These are phyloP conservation scores for Platysteira castanea DNA, from an alignment of 2,113 vertebrate genomes.

Conservation along the genomic window DNA sequence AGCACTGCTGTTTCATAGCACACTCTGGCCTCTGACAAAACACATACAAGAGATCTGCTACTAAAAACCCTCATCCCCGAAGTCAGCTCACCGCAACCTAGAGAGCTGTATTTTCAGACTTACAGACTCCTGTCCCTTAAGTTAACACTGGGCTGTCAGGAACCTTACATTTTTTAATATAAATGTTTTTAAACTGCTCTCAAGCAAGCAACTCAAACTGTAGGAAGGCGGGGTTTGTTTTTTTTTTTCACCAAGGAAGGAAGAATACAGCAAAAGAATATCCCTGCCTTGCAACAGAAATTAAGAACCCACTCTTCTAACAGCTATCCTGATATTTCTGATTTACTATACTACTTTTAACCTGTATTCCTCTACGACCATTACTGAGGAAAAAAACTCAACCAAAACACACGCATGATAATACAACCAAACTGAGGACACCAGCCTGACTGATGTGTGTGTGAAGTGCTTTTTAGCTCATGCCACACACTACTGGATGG, in stretches of 20 bases:
- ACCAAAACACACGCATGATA: background rate
- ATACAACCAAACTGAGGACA: background rate
- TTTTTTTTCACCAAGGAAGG: background rate
- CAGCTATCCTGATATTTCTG: background rate
- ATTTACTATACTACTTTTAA: background rate
- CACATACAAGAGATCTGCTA: fast-evolving
- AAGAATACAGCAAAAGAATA: background rate
- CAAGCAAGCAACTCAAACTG: background rate
- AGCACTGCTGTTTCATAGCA: background rate
- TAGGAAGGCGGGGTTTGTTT: background rate
- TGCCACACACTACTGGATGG: background rate
- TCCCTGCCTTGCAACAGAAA: background rate
- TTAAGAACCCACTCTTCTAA: background rate
- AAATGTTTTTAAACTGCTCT: background rate
- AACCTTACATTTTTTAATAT: background rate
- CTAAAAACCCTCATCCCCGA: background rate
- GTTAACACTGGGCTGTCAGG: background rate
- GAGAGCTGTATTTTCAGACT: background rate
- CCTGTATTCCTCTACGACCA: background rate
- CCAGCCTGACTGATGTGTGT: fast-evolving
- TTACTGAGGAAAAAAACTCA: background rate
- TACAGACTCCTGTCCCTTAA: fast-evolving
- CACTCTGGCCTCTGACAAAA: background rate
- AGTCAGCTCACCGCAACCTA: background rate
- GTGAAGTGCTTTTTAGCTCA: background rate